These are phyloP conservation scores for Natrix natrix DNA, from an alignment of 2,797 vertebrate species.

Conservation along the genomic window DNA sequence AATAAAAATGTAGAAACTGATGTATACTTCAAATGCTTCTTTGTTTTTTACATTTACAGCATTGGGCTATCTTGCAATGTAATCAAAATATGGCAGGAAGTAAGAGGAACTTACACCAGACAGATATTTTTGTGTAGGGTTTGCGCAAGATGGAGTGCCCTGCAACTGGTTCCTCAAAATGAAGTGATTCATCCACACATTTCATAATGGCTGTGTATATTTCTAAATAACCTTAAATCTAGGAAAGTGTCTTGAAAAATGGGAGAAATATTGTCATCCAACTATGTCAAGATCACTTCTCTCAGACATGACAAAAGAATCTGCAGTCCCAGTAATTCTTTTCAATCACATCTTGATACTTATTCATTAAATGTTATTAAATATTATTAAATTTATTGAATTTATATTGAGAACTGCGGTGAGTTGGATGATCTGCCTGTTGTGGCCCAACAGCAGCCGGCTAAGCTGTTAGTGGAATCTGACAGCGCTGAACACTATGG, in stretches of 20 bases:
- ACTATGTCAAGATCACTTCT: neutral
- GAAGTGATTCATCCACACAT: neutral
- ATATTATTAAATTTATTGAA: neutral
- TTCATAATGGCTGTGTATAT: neutral
- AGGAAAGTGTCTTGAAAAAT: neutral
- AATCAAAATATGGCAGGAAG: constrained; percentile 1
- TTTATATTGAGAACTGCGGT: neutral
- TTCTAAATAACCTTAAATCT: neutral
- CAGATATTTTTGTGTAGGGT: neutral
- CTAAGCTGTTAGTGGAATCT: no score
- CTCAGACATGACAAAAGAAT: neutral
- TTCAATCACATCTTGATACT: neutral
- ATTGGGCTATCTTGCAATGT: neutral
- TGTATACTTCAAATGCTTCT: neutral
- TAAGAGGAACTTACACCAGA: neutral
- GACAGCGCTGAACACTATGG: no score
- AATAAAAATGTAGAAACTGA: neutral
- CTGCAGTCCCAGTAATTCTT: neutral
- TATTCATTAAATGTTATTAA: neutral
- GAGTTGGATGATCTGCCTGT: neutral
- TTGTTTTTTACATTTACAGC: neutral
- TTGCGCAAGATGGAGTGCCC: neutral
- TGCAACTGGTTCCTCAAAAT: constrained; percentile 28
- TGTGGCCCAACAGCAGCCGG: no score
- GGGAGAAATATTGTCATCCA: neutral